Base-by-base conservation (phyloP, 1,140 invertebrate species). In the Brachionus koreanus region DNA sequence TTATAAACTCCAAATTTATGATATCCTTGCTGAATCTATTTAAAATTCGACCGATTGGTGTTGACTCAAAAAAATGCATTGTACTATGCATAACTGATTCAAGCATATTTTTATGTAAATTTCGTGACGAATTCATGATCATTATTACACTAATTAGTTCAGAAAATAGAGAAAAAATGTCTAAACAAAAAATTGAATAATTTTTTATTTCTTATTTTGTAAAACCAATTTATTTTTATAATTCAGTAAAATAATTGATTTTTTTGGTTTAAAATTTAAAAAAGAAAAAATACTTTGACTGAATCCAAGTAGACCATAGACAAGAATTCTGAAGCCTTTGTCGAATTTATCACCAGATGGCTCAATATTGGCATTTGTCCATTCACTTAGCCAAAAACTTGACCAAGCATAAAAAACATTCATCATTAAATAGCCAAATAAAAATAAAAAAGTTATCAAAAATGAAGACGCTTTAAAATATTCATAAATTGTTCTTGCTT, bases 41-140 rank as follows among this genome's bases (percentile, higher is more conserved):
- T 46, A 95, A 87, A 46, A 94, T 92, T 82, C 92, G 89, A 9
- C 93, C 94, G 83, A 92, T 88, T 25, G 93, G 93, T 87, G 93
- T 95, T 6, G 90, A 90, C 85, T 94, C 89, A 91, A 93, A 96
- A 90, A 93, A 93, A 1, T 84, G 83, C 86, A 91, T 87, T 0
- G 90, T 89, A 92, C 91, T 86, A 91, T 91, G 86, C 97, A 88
- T 85, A 96, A 90, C 65, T 19, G 83, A 75, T 57, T 46, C 25
- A 10, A 67, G 39, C 63, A 79, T 33, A 69, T 19, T 7, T 2
- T 23, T 10, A 63, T 79, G 67, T 13, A 82, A 42, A 74, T 46
- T 74, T 46, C 23, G 5, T 23, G 39, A 74, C 19, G 69, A 74
- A 46, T 74, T 74, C 42, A 74, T 46, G 3, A 74, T 74, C 69